A percentile compares a stretch with the other conserved stretches of the same genome.
These are phyloP conservation scores for Formica exsecta DNA, from an alignment of 1,140 invertebrate species.

Conservation along the genomic window DNA sequence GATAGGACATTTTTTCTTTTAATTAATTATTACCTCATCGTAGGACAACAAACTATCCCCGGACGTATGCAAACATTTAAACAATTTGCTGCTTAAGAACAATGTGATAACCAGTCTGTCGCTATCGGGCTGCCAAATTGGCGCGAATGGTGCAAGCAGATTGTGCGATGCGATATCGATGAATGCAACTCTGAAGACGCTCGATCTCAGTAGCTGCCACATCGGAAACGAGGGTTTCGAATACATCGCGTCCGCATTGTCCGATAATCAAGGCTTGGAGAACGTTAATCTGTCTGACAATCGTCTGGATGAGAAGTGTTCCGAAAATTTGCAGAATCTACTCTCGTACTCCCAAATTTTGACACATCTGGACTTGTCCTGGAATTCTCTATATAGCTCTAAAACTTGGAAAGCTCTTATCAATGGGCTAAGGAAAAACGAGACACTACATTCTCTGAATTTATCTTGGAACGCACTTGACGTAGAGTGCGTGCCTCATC, in stretches of 20 bases:
- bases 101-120: slow-evolving; percentile 79
- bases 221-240: slow-evolving; percentile 83
- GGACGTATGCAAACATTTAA: slow-evolving; percentile 85
- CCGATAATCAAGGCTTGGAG: slow-evolving; percentile 72
- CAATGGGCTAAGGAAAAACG: slow-evolving; percentile 75
- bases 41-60: slow-evolving; percentile 83
- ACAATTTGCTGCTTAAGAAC: slow-evolving; percentile 82
- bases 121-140: slow-evolving; percentile 85
- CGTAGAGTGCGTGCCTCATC: slow-evolving; percentile 64
- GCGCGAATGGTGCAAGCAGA: slow-evolving; percentile 77
- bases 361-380: slow-evolving; percentile 84
- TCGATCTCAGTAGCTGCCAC: slow-evolving; percentile 85
- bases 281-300: slow-evolving; percentile 84
- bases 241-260: slow-evolving; percentile 77
- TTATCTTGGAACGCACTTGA: slow-evolving; percentile 84
- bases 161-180: slow-evolving; percentile 78
- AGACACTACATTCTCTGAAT: slow-evolving; percentile 76
- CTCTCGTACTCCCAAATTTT: slow-evolving; percentile 78
- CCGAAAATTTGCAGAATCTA: slow-evolving; percentile 73
- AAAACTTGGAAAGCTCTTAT: slow-evolving; percentile 79
- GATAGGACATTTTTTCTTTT: neutral
- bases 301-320: slow-evolving; percentile 78
- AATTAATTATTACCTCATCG: neutral
- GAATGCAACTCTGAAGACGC: slow-evolving; percentile 74
- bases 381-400: slow-evolving; percentile 82